These are phyloP conservation scores for Helarctos malayanus DNA, from an alignment of 2,797 vertebrate genomes.

Conservation along the genomic window DNA sequence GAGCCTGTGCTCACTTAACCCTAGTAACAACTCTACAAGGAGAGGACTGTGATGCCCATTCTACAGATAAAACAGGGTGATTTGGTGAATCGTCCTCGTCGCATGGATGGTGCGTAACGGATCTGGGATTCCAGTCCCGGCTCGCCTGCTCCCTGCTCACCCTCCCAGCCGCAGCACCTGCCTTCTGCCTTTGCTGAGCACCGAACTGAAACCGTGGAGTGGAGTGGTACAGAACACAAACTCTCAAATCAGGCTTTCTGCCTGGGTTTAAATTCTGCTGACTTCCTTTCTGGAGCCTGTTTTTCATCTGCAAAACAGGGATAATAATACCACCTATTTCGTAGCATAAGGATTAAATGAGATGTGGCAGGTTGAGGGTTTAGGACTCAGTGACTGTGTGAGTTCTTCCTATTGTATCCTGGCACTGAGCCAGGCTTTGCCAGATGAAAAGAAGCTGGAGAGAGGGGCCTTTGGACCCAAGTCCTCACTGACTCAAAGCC, in stretches of 20 bases:
- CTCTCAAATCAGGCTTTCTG: neutral
- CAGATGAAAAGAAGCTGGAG: neutral
- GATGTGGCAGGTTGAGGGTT: neutral
- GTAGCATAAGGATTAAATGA: neutral
- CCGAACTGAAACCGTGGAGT: neutral
- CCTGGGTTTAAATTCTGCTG: neutral
- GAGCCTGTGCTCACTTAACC: neutral
- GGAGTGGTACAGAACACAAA: neutral
- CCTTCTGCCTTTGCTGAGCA: neutral
- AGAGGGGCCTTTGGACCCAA: neutral
- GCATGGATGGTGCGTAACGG: neutral
- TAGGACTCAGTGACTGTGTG: neutral
- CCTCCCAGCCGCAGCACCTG: neutral
- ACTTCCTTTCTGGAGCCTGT: neutral
- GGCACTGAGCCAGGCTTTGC: neutral
- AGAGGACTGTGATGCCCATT: neutral
- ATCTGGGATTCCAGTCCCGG: neutral
- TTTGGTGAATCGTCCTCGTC: neutral
- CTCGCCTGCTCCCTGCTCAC: neutral
- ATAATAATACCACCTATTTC: neutral
- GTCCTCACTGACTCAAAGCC: neutral
- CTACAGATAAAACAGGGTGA: neutral
- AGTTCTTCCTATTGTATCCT: neutral
- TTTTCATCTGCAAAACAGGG: slow-evolving; percentile 16
- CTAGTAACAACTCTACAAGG: neutral